Percentiles rank a stretch among this genome's conserved stretches.
phyloP scores from a whole-genome alignment of 2,888 invertebrate genomes.

The Ischnura elegans region DNA sequence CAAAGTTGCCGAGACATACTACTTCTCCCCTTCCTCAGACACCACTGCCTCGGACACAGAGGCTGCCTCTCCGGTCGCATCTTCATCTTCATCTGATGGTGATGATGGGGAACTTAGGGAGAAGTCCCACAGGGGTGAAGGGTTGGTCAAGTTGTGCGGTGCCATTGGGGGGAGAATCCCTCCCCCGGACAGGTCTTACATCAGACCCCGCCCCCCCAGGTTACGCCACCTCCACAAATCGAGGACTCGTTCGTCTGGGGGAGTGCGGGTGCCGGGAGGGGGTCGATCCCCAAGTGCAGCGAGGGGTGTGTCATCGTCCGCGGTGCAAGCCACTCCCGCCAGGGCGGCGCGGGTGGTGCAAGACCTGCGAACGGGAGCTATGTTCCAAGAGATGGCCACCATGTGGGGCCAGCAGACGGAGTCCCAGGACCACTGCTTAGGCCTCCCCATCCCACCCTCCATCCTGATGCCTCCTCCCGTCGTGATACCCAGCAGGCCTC shows the following conservation, averaged over 20 bases:
- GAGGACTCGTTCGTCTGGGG: slow-evolving; percentile 73
- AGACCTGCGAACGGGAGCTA: slow-evolving; percentile 79
- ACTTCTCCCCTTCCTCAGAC: slow-evolving; percentile 79
- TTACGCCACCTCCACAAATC: slow-evolving; percentile 82
- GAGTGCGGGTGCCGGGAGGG: slow-evolving; percentile 74
- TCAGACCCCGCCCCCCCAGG: slow-evolving; percentile 75
- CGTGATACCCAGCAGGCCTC: slow-evolving; percentile 73
- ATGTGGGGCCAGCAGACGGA: slow-evolving; percentile 69
- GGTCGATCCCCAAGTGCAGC: slow-evolving; percentile 71
- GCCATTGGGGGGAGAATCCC: slow-evolving; percentile 50
- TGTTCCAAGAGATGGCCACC: slow-evolving; percentile 77
- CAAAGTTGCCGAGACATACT: slow-evolving; percentile 92
- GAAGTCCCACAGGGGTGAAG: slow-evolving; percentile 30
- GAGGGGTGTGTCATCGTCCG: slow-evolving; percentile 61
- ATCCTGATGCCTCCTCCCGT: slow-evolving; percentile 77
- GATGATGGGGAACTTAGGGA: slow-evolving; percentile 53
- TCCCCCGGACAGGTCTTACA: slow-evolving; percentile 47
- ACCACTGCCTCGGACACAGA: slow-evolving; percentile 59
- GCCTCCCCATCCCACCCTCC: slow-evolving; percentile 77
- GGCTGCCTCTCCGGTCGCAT: slow-evolving; percentile 46
- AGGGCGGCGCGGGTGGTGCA: slow-evolving; percentile 79
- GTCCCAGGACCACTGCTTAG: slow-evolving; percentile 75
- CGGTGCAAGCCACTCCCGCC: slow-evolving; percentile 2
- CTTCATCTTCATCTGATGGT: slow-evolving; percentile 62
- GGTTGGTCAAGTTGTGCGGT: slow-evolving; percentile 44